Percentiles rank a stretch among this genome's conserved stretches.
These are phyloP conservation scores for Triops cancriformis DNA, from an alignment of 1,140 invertebrate species.

Conservation along the genomic window DNA sequence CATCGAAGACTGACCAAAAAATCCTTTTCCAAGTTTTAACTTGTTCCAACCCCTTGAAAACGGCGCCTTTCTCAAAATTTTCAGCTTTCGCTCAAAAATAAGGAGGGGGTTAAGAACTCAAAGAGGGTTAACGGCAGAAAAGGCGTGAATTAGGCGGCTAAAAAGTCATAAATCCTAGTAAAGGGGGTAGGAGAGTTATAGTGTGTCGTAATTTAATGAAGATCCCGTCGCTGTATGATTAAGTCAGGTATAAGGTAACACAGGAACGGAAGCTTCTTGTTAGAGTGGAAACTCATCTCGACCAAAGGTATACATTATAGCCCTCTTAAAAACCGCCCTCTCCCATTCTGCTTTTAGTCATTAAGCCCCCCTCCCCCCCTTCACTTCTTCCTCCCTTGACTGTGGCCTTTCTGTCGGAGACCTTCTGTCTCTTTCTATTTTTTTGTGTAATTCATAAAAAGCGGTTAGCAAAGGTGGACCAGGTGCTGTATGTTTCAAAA, in stretches of 20 bases:
- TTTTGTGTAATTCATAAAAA: not conserved
- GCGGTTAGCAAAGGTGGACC: not conserved
- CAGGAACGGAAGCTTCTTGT: conserved; percentile 8
- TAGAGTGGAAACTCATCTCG: conserved; percentile 13
- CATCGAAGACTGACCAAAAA: too few relatives aligned
- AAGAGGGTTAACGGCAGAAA: not conserved
- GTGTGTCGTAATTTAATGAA: conserved; percentile 10
- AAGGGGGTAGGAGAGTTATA: not conserved
- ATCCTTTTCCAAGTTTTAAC: too few relatives aligned
- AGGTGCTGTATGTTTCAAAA: not conserved
- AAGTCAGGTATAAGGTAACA: conserved; percentile 5
- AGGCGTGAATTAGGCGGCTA: conserved; percentile 3
- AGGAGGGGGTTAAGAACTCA: not conserved
- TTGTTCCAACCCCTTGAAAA: too few relatives aligned
- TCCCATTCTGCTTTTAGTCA: not conserved
- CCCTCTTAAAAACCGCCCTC: not conserved
- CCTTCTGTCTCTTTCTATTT: not conserved
- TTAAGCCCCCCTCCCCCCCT: not conserved
- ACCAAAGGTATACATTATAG: not conserved
- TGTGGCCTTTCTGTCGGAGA: not conserved
- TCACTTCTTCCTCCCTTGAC: not conserved
- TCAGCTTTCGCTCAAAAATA: not conserved
- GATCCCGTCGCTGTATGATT: conserved; percentile 13
- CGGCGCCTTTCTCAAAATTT: too few relatives aligned
- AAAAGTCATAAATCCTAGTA: not conserved